Conservation (phyloP, 2,888 invertebrate species). For the Dasypolia templi region DNA sequence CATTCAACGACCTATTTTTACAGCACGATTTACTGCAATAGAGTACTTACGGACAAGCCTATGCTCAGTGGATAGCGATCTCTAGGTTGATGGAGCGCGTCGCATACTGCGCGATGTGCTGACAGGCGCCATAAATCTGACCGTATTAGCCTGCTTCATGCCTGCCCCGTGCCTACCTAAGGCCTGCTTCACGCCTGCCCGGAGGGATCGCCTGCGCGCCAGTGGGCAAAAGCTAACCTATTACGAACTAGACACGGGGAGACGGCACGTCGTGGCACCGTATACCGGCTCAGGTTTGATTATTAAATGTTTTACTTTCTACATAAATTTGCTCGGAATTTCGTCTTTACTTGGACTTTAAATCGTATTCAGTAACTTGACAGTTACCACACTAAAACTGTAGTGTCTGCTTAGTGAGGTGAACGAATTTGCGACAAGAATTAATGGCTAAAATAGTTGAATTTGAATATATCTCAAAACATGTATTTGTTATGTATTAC, state of each 20-base stretch:
- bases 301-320: not conserved
- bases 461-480: not conserved
- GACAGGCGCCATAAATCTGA: slow-evolving; percentile 37
- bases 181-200: slow-evolving; percentile 4
- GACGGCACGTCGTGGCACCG: not conserved
- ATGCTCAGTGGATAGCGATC: not conserved
- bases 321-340: not conserved
- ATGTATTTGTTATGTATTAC: not conserved
- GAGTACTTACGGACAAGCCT: not conserved
- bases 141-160: not conserved
- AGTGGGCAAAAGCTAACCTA: not conserved
- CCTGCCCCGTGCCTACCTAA: not conserved
- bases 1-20: not conserved
- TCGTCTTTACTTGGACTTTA: not conserved
- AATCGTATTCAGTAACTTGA: not conserved
- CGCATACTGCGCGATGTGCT: not conserved
- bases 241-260: not conserved
- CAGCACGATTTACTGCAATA: not conserved
- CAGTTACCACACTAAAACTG: not conserved
- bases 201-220: slow-evolving; percentile 1
- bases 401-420: not conserved
- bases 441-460: not conserved
- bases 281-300: not conserved
- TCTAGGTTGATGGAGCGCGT: slow-evolving; percentile 6
- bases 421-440: not conserved